Evolutionary conservation across 2,113 vertebrate species (phyloP), one percentile per base, ranked within the genome.

Genomic region (Climacteris rufus): DNA sequence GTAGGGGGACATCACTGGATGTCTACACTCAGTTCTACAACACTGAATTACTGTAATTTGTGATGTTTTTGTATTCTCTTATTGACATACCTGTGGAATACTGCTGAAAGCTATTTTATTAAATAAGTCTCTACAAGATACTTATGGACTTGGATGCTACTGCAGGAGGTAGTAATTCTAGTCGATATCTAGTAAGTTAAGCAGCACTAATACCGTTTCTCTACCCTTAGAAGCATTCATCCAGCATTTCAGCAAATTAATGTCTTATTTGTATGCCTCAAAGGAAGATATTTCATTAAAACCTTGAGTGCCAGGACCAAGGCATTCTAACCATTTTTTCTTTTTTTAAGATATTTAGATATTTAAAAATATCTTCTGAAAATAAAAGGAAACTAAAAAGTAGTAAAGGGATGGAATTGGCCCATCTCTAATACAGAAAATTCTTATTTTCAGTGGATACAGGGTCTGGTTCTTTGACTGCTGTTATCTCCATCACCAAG

Each of bases 391-490:
- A 31, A 13, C 7, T 1, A 44, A 70, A 40, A 71, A 42, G 5
- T 25, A 76, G 7, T 27, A 27, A 53, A 39, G 23, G 16, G 3
- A 12, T 74, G 8, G 5, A 16, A 11, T 54, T 65, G 11, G 13
- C 8, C 12, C 11, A 28, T 35, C 11, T 61, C 13, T 74, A 39
- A 33, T 28, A 50, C 9, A 86, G 23, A 65, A 65, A 8, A 80
- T 49, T 71, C 33, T 86, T 49, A 35, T 85, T 94, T 93, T 92
- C 19, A 13, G 2, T 57, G 9, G 15, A 31, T 65, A 37, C 7
- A 42, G n/a, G 8, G 21, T 83, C 35, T 80, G 15, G 7, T 70
- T 92, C 76, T 92, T 92, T 90, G 45, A 83, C 54, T 25, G 86
- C 21, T 69, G 0, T 77, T 89, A 65, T 89, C 64, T 91, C 13